phyloP scores from a whole-genome alignment of 2,113 vertebrate species.

The Pithys albifrons region DNA sequence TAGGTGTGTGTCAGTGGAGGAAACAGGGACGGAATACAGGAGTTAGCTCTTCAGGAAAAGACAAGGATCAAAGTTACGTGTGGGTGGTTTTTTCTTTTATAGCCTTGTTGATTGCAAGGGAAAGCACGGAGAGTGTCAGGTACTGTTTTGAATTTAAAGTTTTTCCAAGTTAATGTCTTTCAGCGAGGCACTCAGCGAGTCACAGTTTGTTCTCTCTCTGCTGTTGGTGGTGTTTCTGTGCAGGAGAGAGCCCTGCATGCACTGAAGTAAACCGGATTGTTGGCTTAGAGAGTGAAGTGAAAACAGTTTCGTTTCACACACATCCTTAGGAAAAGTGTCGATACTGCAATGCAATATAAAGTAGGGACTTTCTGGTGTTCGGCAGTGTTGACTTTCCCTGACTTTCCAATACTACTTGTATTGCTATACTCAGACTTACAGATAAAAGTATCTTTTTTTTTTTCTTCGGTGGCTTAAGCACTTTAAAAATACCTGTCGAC shows the following conservation, averaged over 20 bases:
- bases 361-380: neutral
- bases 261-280: neutral
- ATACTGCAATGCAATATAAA: neutral
- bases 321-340: neutral
- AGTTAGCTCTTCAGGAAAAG: conserved; percentile 2
- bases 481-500: neutral
- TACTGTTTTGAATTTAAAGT: neutral
- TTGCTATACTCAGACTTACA: neutral
- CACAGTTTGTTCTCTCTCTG: neutral
- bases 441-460: neutral
- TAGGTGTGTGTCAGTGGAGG: neutral
- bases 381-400: neutral
- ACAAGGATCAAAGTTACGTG: neutral
- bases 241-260: neutral
- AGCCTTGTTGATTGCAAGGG: neutral
- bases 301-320: neutral
- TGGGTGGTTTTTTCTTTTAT: neutral
- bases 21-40: neutral
- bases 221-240: neutral
- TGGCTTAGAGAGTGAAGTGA: neutral
- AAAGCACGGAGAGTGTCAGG: neutral
- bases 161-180: neutral
- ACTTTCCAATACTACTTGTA: neutral
- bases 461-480: neutral
- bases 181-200: neutral